Evolutionary conservation across 37 sponge, comb jelly and placozoan genomes (phyloP).

Genomic region (Oopsacas minuta): DNA sequence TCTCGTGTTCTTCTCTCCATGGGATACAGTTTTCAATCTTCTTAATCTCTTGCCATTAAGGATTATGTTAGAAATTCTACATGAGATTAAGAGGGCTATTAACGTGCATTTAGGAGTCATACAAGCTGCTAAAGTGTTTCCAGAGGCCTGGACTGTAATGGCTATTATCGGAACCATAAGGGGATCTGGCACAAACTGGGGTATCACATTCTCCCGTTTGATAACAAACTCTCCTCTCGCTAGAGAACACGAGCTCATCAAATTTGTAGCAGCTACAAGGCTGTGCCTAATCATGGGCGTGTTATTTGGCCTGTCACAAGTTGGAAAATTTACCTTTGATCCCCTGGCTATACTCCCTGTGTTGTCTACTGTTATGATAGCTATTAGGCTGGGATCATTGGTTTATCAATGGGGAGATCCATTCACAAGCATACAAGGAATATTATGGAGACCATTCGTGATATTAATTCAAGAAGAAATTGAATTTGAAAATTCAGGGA

Average conservation of each 20-base stretch:
- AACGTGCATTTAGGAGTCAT: background rate
- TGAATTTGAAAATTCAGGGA: background rate
- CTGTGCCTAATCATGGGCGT: background rate
- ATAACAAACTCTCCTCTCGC: constrained; percentile 2
- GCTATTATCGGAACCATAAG: background rate
- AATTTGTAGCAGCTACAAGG: background rate
- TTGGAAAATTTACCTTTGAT: background rate
- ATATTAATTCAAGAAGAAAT: background rate
- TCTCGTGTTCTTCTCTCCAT: background rate
- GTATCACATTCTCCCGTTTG: background rate
- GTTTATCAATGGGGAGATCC: background rate
- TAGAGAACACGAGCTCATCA: constrained; percentile 3
- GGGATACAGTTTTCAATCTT: background rate
- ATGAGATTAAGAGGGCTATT: background rate
- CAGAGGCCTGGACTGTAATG: background rate
- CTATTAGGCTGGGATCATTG: background rate
- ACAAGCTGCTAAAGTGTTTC: background rate
- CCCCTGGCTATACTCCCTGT: background rate
- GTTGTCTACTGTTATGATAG: background rate
- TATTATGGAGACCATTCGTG: background rate
- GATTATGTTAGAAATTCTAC: background rate
- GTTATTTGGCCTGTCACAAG: background rate
- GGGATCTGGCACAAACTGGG: constrained; percentile 6
- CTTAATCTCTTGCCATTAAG: background rate
- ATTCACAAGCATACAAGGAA: background rate